These are phyloP conservation scores for Amniataba percoides DNA, from an alignment of 2,797 vertebrate species.

Conservation along the genomic window DNA sequence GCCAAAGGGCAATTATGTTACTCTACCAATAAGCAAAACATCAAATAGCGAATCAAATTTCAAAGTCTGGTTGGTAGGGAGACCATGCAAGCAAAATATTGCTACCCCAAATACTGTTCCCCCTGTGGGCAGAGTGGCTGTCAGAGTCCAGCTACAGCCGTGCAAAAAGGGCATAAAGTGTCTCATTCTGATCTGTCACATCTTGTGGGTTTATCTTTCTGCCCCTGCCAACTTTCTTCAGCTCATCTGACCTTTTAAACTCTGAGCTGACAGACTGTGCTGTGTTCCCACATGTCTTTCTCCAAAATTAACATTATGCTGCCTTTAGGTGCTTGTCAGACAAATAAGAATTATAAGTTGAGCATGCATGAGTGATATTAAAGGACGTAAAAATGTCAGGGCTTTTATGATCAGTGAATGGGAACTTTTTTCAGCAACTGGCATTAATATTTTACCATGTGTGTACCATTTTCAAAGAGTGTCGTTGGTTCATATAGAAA, in stretches of 20 bases:
- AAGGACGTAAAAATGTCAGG: conserved; percentile 3
- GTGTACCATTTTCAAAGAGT: neutral
- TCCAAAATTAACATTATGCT: neutral
- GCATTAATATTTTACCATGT: neutral
- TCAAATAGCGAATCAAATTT: conserved; percentile 1
- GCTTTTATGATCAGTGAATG: neutral
- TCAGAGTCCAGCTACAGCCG: conserved; percentile 8
- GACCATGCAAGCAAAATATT: conserved; percentile 13
- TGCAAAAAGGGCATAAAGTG: neutral
- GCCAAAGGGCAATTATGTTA: neutral
- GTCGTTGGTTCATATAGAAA: neutral
- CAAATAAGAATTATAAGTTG: conserved; percentile 10
- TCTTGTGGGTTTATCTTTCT: conserved; percentile 12
- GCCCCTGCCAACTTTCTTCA: conserved; percentile 1
- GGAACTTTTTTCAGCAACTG: neutral
- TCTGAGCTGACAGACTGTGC: neutral
- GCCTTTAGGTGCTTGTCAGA: conserved; percentile 44
- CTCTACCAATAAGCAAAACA: neutral
- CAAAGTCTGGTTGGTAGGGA: neutral
- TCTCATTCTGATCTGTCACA: neutral
- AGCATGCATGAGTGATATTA: neutral
- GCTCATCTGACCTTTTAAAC: conserved; percentile 9
- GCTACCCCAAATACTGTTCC: neutral
- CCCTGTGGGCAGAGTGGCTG: neutral
- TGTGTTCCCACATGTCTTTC: conserved; percentile 12